These are phyloP conservation scores for Trematocara marginatum DNA, from an alignment of 2,113 vertebrate genomes.

Conservation along the genomic window DNA sequence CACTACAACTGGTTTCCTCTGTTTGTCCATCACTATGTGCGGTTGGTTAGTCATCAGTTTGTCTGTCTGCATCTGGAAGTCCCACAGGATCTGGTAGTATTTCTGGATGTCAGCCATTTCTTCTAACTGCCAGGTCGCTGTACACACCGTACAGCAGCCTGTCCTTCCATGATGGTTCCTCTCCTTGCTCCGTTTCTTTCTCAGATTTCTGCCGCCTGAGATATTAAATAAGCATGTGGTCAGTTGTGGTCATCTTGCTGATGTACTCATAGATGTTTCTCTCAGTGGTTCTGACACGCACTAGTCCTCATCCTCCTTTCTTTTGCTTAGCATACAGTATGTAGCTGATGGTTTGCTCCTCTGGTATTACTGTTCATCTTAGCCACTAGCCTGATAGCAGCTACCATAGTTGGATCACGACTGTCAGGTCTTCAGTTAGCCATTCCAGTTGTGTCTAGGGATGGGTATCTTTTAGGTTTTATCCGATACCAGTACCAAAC, in stretches of 20 bases:
- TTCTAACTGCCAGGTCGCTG: background rate
- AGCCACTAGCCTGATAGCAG: background rate
- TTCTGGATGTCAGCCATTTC: too few species aligned
- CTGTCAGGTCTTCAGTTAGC: background rate
- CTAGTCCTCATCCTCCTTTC: background rate
- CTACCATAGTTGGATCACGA: background rate
- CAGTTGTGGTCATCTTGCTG: rapidly evolving
- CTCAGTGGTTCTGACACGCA: background rate
- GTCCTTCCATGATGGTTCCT: background rate
- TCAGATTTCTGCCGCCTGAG: background rate
- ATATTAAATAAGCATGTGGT: background rate
- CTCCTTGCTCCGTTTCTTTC: rapidly evolving
- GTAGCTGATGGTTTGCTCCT: rapidly evolving
- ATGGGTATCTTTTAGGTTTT: too few species aligned
- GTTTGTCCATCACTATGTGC: background rate
- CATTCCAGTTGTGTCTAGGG: background rate
- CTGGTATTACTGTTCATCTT: background rate
- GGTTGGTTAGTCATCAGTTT: background rate
- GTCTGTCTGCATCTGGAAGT: background rate
- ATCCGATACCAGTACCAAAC: too few species aligned
- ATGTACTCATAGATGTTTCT: background rate
- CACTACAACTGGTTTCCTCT: background rate
- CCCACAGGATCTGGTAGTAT: too few species aligned
- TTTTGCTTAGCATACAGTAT: background rate
- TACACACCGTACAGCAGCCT: background rate